These are phyloP conservation scores for Pelosia muscerda DNA, from an alignment of 2,888 invertebrate species.

Conservation along the genomic window DNA sequence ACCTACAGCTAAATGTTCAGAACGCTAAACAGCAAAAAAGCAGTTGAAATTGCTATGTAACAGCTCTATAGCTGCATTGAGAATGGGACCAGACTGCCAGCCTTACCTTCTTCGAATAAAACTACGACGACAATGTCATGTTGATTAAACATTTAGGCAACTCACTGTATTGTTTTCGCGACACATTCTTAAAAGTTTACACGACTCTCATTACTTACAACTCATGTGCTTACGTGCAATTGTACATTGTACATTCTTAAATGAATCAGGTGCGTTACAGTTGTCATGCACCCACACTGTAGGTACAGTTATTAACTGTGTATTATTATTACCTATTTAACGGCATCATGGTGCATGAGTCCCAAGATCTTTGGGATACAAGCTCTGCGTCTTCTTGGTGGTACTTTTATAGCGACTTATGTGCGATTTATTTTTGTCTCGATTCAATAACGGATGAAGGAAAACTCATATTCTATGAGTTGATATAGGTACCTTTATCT, in stretches of 20 bases:
- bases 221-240: rapidly evolving
- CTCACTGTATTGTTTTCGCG: not conserved
- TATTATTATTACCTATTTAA: too few species aligned
- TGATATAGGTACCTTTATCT: too few species aligned
- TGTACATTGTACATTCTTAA: not conserved
- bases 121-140: not conserved
- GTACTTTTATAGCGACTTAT: too few species aligned
- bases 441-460: too few species aligned
- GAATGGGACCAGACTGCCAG: not conserved
- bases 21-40: not conserved
- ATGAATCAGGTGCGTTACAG: not conserved
- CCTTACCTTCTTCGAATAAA: not conserved
- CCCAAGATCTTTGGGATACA: too few species aligned
- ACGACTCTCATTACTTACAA: too few species aligned
- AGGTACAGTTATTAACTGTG: not conserved
- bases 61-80: not conserved
- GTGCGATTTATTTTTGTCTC: too few species aligned
- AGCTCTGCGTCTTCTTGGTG: too few species aligned
- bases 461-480: too few species aligned
- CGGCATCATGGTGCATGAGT: too few species aligned
- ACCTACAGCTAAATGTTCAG: not conserved
- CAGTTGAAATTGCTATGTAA: not conserved
- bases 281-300: not conserved
- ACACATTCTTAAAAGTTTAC: not conserved
- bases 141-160: not conserved